Base-by-base conservation (phyloP, 2,888 invertebrate genomes). In the Noctuana brunneofusca region DNA sequence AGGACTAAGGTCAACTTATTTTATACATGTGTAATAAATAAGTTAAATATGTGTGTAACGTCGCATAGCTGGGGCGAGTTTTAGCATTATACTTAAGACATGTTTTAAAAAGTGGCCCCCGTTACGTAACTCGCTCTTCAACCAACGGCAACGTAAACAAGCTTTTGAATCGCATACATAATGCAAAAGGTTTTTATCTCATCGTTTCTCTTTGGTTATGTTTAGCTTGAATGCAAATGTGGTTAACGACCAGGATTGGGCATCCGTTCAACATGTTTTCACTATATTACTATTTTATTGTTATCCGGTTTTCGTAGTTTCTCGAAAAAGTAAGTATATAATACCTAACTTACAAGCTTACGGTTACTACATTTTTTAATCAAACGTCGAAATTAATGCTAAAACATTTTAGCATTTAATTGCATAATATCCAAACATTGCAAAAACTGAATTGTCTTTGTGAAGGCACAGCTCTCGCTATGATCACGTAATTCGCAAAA, bases 401-500 rank as follows among this genome's bases (percentile, higher is more conserved):
- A 62, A 55, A 58, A 54, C 46, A 11, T 53, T 53, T 46, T 16
- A 46, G 35, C 32, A n/a, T 22, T 60, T 60, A 22, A 48, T 54
- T 60, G 41, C 46, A 54, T 59, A 60, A 54, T 30, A 32, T 30
- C 32, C 27, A 27, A 54, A 57, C 14, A 56, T 30, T 57, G 63
- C 70, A 74, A 75, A 74, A 74, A 74, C 68, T 73, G 69, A 76
- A 77, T 75, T 71, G 68, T 65, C 64, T 66, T 69, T 66, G 68
- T 69, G 64, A 75, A 64, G 35, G 63, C 68, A 67, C 69, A 73
- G 73, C 72, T 79, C 75, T 79, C 73, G 74, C 75, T 78, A 73
- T 79, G 76, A 81, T 82, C 83, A 83, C 83, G 82, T 86, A 84
- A 85, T 81, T 86, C 77, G 84, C 83, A 83, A 89, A 86, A 86